Evolutionary conservation across 2,888 invertebrate genomes (phyloP).

Genomic region (Thyatira batis): DNA sequence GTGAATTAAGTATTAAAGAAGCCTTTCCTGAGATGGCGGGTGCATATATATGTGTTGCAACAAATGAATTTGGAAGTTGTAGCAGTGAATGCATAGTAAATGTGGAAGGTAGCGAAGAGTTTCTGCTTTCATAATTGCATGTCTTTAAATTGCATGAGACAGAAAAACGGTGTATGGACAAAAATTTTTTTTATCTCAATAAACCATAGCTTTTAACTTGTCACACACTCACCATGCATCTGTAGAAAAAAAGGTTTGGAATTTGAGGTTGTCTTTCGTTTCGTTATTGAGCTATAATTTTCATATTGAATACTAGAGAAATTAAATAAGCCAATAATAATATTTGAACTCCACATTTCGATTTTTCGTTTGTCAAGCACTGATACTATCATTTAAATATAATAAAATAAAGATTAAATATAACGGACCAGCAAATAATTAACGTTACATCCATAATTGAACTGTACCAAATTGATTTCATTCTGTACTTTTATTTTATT

Average conservation of each 20-base stretch:
- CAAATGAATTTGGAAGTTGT: constrained; percentile 92
- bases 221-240: constrained; percentile 67
- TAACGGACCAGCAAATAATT: not conserved
- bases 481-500: no score
- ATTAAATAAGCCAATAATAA: not conserved
- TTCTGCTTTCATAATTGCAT: constrained; percentile 40
- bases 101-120: constrained; percentile 88
- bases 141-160: constrained; percentile 35
- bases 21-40: constrained; percentile 96
- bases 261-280: constrained; percentile 14
- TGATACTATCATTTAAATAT: not conserved
- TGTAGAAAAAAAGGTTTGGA: constrained; percentile 46
- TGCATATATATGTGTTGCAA: constrained; percentile 91
- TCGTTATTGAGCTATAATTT: constrained; percentile 2
- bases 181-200: constrained; percentile 15
- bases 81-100: constrained; percentile 88
- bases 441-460: no score
- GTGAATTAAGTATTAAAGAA: constrained; percentile 91
- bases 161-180: not conserved
- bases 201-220: constrained; percentile 17
- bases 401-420: not conserved
- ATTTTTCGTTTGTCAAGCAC: constrained; percentile 13
- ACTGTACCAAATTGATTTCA: no score
- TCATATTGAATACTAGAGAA: not conserved
- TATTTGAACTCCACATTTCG: not conserved